Base-by-base conservation (phyloP, 2,888 invertebrate species). In the Agonopterix heracliana region DNA sequence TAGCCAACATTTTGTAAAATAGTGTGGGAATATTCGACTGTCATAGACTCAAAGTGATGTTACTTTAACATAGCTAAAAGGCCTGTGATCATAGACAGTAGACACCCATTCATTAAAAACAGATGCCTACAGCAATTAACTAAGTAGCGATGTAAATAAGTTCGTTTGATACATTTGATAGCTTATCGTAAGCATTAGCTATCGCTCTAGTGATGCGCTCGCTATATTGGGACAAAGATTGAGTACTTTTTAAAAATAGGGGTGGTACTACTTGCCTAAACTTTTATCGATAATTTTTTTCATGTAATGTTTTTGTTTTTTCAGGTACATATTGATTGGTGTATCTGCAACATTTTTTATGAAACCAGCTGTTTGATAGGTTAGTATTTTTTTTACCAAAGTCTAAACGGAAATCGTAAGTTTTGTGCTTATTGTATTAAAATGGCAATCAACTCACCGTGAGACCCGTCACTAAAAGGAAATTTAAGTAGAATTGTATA, bases 121-220 rank as follows among this genome's bases (percentile, higher is more conserved):
- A 86, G 81, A 86, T 84, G 85, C 69, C 66, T 67, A 61, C 66
- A 70, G 71, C 41, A 12, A 41, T 41, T 81, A 71, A 74, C 57
- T 61, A 62, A 54, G 63, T 59, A 63, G 53, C 44, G 35, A 51
- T 59, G 54, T 62, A 54, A 61, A 63, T 60, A 56, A 53, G 50
- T 49, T 51, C 50, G 48, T 59, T 56, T 53, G 52, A 53, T 54
- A 57, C 52, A 56, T 59, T 62, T 56, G 55, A 55, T 54, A 52
- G 44, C 54, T 60, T 59, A 61, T 63, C 59, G 44, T 52, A 45
- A 54, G 35, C 53, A 52, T 57, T 57, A 54, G 48, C 54, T 54
- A 53, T 53, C 52, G 59, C 58, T 56, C 57, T 51, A 51, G 56
- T 54, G 49, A 54, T 53, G 49, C 50, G 54, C 52, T 51, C 40